These are phyloP conservation scores for Scotopteryx bipunctaria DNA, from an alignment of 2,888 invertebrate genomes.

Conservation along the genomic window DNA sequence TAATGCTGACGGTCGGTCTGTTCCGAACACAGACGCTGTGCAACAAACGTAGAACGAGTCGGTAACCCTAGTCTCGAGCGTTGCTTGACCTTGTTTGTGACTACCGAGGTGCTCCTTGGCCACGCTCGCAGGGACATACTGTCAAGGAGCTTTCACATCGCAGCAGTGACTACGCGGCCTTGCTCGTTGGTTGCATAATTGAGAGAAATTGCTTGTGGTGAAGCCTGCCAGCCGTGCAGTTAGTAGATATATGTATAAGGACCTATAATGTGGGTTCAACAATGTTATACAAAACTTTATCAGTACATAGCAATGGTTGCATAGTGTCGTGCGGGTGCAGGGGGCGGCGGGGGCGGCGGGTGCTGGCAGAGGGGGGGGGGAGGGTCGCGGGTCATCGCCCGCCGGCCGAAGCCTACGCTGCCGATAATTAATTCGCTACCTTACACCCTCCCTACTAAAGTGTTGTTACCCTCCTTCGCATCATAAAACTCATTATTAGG, in stretches of 20 bases:
- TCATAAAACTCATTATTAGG: slow-evolving; percentile 21
- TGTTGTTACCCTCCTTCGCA: slow-evolving; percentile 21
- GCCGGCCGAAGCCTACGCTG: slow-evolving; percentile 3
- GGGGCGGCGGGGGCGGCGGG: slow-evolving; percentile 2
- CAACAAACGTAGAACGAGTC: background rate
- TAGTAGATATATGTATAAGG: no score
- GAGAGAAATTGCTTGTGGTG: no score
- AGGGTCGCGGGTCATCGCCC: slow-evolving; percentile 30
- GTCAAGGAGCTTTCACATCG: no score
- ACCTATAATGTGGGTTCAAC: no score
- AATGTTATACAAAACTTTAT: slow-evolving; percentile 3
- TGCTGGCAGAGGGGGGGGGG: slow-evolving; percentile 13
- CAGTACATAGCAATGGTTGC: slow-evolving; percentile 2
- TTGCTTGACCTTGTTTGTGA: no score
- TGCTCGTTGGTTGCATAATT: no score
- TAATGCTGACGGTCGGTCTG: slow-evolving; percentile 12
- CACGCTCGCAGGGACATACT: no score
- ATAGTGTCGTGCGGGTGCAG: slow-evolving; percentile 3
- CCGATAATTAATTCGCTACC: slow-evolving; percentile 16
- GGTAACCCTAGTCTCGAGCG: no score
- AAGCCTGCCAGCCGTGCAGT: no score
- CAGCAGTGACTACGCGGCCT: no score
- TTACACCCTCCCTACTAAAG: slow-evolving; percentile 11
- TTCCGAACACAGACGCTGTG: background rate
- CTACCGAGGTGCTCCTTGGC: no score